Evolutionary conservation across 1,140 invertebrate species (phyloP), one percentile per base, ranked within the genome.

Genomic region (Cyclargus thomasi): DNA sequence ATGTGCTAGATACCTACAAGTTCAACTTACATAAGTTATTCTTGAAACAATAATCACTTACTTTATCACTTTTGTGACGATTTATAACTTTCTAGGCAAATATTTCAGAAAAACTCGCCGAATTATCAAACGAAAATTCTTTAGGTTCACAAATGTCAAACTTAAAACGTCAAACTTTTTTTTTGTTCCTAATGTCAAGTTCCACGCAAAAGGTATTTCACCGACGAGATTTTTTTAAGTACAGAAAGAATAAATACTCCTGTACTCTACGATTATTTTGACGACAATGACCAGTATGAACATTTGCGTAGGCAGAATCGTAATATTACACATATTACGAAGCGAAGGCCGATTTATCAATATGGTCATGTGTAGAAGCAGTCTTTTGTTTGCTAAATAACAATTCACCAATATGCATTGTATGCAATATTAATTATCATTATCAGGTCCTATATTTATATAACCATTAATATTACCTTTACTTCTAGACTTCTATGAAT

Each of bases 231-330:
- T 29, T 74, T 75, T 35, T 23, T 23, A 23, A 23, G 6, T 23
- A 23, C 1, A 23, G 1, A 23, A 23, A 23, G 6, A 29, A 29
- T 4, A 29, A 29, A 29, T 29, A 71, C 68, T 71, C 59, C 18
- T 21, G 78, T 73, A 72, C 64, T 62, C 55, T 65, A 65, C 68
- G 66, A 74, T 62, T 53, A 67, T 65, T 73, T 68, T 63, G 70
- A 75, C 80, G 82, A 79, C 81, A 86, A 82, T 85, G 86, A 83
- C 83, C 83, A 77, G 69, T 74, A 75, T 47, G 64, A 71, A 70
- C 76, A 73, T 47, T 64, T 79, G 84, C 79, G 86, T 87, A 78
- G 86, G 86, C 57, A 68, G 74, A 82, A 79, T 77, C 39, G 14
- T 47, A 29, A n/a, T 29, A 29, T 29, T 29, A 5, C 29, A 29